phyloP scores from a whole-genome alignment of 2,888 invertebrate genomes.

The Himalopsyche tibetana region DNA sequence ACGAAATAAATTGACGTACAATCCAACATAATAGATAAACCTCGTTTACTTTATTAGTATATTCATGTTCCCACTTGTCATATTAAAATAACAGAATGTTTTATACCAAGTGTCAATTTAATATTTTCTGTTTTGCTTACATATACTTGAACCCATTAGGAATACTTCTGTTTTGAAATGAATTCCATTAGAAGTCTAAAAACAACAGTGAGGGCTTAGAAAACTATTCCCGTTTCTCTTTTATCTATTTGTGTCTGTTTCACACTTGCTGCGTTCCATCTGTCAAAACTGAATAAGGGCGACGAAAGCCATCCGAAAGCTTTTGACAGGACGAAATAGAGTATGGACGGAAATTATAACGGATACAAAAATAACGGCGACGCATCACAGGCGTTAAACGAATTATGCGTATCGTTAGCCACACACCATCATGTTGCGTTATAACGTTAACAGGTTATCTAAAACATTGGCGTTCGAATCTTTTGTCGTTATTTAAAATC shows the following conservation, averaged over 20 bases:
- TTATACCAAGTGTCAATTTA: too few relatives aligned
- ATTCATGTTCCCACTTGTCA: too few relatives aligned
- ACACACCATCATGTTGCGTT: neutral
- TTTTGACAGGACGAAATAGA: conserved; percentile 33
- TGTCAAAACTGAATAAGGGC: conserved; percentile 19
- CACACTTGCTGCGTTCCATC: neutral
- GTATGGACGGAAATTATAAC: conserved; percentile 35
- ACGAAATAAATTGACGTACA: too few relatives aligned
- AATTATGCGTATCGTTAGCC: conserved; percentile 36
- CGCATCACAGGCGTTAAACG: conserved; percentile 38
- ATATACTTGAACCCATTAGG: too few relatives aligned
- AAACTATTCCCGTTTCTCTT: conserved; percentile 1
- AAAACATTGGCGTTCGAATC: too few relatives aligned
- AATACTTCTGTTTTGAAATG: neutral
- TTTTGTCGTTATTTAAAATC: too few relatives aligned
- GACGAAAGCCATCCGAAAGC: conserved; percentile 30
- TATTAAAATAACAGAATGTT: too few relatives aligned
- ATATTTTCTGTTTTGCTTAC: too few relatives aligned
- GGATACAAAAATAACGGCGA: conserved; percentile 28
- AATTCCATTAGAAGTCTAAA: neutral
- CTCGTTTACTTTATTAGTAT: too few relatives aligned
- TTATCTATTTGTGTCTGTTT: conserved; percentile 1
- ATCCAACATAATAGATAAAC: too few relatives aligned
- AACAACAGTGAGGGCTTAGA: neutral
- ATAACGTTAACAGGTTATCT: neutral